Base-by-base conservation (phyloP, 2,888 invertebrate genomes). In the Corythucha ciliata region DNA sequence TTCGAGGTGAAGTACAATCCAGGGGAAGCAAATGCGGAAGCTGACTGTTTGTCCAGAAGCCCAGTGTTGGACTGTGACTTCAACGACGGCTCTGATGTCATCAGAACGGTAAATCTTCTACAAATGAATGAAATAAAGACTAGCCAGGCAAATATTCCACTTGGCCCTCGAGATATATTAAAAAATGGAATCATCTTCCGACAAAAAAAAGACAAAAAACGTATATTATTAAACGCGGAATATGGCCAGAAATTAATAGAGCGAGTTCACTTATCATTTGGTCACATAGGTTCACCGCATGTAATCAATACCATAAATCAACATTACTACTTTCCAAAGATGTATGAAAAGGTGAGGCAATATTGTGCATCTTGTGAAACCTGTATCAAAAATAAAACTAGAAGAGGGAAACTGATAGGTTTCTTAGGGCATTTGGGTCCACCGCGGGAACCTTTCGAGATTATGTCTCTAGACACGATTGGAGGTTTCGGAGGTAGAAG, bases 401-500 rank as follows among this genome's bases (percentile, higher is more conserved):
- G 49, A 18, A 34, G 4, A 16, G 8, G 21, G 24, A 45, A 32
- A 32, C 32, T 32, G 14, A 45, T 21, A 32, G 46, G 46, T 46
- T n/a, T 34, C 12, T n/a, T 46, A 24, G 46, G 46, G 10, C 59
- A 59, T 55, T 58, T 51, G 20, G 63, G 63, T n/a, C 63, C 63
- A 6, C 61, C 64, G 3, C 55, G 50, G 29, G 29, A 58, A 25
- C 63, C 62, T 7, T 61, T 58, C 48, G 61, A 64, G 54, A 63
- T 63, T 47, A 48, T 63, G 10, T 62, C 63, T 4, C 52, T 65
- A 6, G 64, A 64, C 42, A 64, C 63, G 1, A 63, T 63, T 21
- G 63, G 62, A 20, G 62, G 63, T n/a, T 58, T 64, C 54, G 60
- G 60, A 12, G 60, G 61, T 5, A 48, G 56, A 20, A 44, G 58